Base-by-base conservation (phyloP, 2,797 vertebrate genomes). In the Squalus acanthias region DNA sequence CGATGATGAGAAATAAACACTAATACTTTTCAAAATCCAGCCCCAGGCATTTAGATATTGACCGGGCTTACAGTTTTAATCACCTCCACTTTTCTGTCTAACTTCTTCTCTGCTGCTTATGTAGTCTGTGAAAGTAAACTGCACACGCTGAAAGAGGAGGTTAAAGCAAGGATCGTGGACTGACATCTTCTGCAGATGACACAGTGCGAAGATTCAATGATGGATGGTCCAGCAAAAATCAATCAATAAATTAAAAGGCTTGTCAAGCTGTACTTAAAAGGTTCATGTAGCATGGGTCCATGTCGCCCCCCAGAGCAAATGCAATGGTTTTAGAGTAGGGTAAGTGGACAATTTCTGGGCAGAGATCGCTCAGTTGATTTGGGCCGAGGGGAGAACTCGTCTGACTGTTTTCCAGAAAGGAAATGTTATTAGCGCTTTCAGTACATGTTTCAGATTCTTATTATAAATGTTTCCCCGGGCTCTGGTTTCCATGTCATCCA, bases 231-330 rank as follows among this genome's bases (percentile, higher is more conserved):
- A 95, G 53, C 65, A 46, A 74, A 94, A 57, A n/a, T 63, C 53
- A n/a, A 91, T 74, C 70, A 95, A 95, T 95, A 57, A 95, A 33
- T 95, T 74, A 74, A 74, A 57, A n/a, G 46, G 67, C 70, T 57
- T 53, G 69, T 53, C 69, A 95, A 72, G 50, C 70, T 57, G n/a
- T 1, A 95, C 69, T 93, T 74, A 60, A 63, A 65, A 92, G n/a
- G 33, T 65, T 92, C 13, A 65, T 29, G 60, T 65, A 65, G 57
- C 29, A 39, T 39, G 9, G 29, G 8, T 79, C 76, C 33, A n/a
- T n/a, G 9, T 3, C 13, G 0, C 57, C 10, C 60, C 39, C 39
- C 94, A 53, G 39, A 53, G 33, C 65, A 33, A 60, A 93, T 39
- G 88, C 26, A 24, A 63, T 65, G 20, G 92, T 46, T 67, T 26